Base-by-base conservation (phyloP, 2,888 invertebrate species). In the Tuberolachnus salignus region DNA sequence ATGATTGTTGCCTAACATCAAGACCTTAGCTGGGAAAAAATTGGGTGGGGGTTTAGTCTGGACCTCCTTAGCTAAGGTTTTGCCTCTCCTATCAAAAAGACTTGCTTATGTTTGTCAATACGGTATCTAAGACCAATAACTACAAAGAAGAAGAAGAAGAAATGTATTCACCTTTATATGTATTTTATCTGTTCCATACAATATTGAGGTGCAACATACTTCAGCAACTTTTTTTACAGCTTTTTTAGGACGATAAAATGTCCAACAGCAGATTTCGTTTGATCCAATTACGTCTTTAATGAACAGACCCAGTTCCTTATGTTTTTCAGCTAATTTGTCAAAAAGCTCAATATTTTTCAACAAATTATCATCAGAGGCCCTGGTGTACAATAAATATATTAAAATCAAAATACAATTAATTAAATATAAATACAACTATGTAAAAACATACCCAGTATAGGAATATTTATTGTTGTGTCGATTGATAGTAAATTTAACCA, bases 401-500 rank as follows among this genome's bases (percentile, higher is more conserved):
- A 19, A 21, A 61, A 21, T 70, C 26, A 80, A 78, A 8, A 42
- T 19, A 26, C 10, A 8, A 10, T 44, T 16, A 8, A 34, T 59
- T 42, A 53, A 55, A 46, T 64, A 44, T 14, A 73, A 10, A 1
- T 72, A 21, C 9, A 49, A 55, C 9, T 1, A 3, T 11, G 66
- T 1, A 44, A 70, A 44, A 70, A 80, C 83, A 83, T 85, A 90
- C 90, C 88, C 94, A 82, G 98, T 98, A 85, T 99, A 99, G 0
- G 98, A 98, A 88, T 98, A 99, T 87, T 99, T 99, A 87, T 99
- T 99, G 86, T 98, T 99, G 86, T 98, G 98, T 81, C 98, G 90
- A 87, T 99, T 99, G 82, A 98, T 95, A 80, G 98, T 90, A 82
- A 99, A 87, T 86, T 98, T 98, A 14, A 99, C 97, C 42, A 97